Evolutionary conservation across 1,140 invertebrate species (phyloP), one percentile per base, ranked within the genome.

Genomic region (Camponotus vicinus): DNA sequence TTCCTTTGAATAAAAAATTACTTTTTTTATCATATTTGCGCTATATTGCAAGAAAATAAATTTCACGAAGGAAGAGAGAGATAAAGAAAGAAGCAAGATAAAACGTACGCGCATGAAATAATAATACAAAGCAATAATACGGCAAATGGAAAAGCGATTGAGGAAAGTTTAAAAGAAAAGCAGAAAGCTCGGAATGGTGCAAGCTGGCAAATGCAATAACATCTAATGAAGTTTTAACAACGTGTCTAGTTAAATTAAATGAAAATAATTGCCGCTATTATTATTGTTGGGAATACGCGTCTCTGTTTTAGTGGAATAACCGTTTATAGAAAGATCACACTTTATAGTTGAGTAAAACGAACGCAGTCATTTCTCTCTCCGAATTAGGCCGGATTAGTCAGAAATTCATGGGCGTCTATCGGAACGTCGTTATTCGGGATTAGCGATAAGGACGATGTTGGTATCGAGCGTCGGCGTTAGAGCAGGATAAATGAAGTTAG

Each of bases 401-500:
- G 67, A 42, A 64, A 83, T 83, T 73, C 73, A 75, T 61, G 37
- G 55, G 55, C 69, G n/a, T 37, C 55, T 73, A 61, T 83, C 55
- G 40, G 55, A 73, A 75, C 32, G 40, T 21, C 79, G 55, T 70
- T 80, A 70, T 32, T 80, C 66, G 37, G 42, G 79, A 75, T 83
- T 83, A 83, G 79, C 40, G 55, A 63, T 83, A 83, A 34, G 69
- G 21, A 34, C 18, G 67, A 71, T 18, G 69, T n/a, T 21, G 18
- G 37, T 73, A 71, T 71, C 37, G 27, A 37, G 32, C 15, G 1
- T 18, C 37, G 21, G 15, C 21, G 67, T 61, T 45, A 45, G 52
- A 27, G 18, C 8, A 57, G 69, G 69, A 83, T 83, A 83, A 61
- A 73, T 82, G 79, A 82, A 82, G 37, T 83, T 73, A 61, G 55